Conservation (phyloP, 2,113 vertebrate genomes). For the Fregetta grallaria region DNA sequence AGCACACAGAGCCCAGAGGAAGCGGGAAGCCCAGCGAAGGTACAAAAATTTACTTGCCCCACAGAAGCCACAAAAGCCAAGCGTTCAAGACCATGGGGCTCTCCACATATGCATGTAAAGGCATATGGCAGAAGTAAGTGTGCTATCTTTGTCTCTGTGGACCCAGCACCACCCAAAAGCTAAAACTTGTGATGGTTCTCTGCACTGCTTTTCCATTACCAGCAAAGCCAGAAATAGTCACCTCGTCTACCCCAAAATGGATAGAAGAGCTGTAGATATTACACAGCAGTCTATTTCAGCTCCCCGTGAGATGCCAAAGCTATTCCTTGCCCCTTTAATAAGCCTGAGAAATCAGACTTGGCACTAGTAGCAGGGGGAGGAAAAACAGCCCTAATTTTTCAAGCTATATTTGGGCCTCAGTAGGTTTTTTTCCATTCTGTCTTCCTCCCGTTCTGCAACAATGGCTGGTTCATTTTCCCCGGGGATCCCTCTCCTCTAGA, state of each 20-base stretch:
- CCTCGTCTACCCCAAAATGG: not conserved
- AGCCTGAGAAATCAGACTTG: not conserved
- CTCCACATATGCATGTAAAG: not conserved
- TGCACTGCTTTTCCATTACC: not conserved
- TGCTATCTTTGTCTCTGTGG: not conserved
- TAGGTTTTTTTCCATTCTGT: not conserved
- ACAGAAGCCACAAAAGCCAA: not conserved
- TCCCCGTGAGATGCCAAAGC: not conserved
- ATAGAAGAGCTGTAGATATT: not conserved
- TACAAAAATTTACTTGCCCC: not conserved
- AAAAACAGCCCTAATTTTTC: not conserved
- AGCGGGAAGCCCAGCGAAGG: not conserved
- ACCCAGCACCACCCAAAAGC: not conserved
- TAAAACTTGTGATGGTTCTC: not conserved
- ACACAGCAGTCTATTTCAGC: not conserved
- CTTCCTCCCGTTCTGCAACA: not conserved
- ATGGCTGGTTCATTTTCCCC: not conserved
- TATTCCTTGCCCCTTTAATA: not conserved
- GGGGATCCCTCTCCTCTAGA: not conserved
- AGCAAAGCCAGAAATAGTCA: not conserved
- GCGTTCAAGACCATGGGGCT: not conserved
- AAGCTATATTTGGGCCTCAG: not conserved
- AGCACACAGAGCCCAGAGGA: not conserved
- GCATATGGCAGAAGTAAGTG: not conserved
- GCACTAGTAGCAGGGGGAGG: not conserved